These are phyloP conservation scores for Distichodus sexfasciatus DNA, from an alignment of 2,797 vertebrate species.

Conservation along the genomic window DNA sequence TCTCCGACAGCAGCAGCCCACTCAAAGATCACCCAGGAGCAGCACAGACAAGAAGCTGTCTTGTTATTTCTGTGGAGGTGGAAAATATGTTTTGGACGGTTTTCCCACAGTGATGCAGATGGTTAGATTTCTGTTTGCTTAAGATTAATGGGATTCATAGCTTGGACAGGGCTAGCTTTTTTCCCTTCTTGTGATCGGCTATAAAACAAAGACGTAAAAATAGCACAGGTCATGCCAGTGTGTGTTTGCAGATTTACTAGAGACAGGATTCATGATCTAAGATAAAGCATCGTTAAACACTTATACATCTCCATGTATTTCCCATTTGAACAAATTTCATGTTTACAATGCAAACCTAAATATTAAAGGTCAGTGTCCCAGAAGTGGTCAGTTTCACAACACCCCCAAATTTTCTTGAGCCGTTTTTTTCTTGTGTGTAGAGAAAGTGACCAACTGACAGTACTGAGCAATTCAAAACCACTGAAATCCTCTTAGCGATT, in stretches of 20 bases:
- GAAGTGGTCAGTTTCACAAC: background rate
- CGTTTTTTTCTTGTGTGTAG: too few species aligned
- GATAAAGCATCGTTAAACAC: background rate
- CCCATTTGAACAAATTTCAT: background rate
- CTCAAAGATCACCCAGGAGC: constrained; percentile 26
- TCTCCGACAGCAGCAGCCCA: constrained; percentile 15
- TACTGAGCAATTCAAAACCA: too few species aligned
- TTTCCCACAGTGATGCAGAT: background rate
- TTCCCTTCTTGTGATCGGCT: constrained; percentile 4
- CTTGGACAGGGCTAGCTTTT: background rate
- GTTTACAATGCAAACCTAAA: background rate
- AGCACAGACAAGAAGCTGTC: background rate
- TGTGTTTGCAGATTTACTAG: background rate
- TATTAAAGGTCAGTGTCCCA: background rate
- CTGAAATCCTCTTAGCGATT: too few species aligned
- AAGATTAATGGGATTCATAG: background rate
- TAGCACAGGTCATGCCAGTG: background rate
- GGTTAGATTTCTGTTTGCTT: background rate
- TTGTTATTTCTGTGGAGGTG: constrained; percentile 11
- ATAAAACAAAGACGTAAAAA: constrained; percentile 7
- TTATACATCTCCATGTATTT: background rate
- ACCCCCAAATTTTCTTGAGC: too few species aligned
- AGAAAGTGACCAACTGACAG: too few species aligned
- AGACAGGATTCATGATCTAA: background rate
- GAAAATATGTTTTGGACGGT: constrained; percentile 13